Conservation (phyloP, 2,888 invertebrate genomes). For the Eilema depressum region DNA sequence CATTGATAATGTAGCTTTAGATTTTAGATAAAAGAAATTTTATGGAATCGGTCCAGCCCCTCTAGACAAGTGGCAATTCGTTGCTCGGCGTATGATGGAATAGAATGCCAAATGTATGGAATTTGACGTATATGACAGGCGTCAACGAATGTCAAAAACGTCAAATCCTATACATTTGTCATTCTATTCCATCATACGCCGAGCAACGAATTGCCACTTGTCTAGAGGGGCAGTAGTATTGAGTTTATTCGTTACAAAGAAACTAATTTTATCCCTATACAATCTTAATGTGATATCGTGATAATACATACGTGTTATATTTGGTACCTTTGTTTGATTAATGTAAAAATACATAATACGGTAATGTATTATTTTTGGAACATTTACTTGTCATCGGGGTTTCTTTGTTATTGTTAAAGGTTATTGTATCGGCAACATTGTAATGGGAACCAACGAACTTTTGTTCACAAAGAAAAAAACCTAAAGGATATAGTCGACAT, state of each 20-base stretch:
- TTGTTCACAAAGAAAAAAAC: neutral
- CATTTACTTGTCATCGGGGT: neutral
- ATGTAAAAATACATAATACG: neutral
- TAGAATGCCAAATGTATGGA: too few relatives aligned
- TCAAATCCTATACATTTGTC: too few relatives aligned
- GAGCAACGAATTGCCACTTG: too few relatives aligned
- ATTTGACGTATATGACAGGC: too few relatives aligned
- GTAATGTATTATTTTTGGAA: neutral
- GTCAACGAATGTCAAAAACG: too few relatives aligned
- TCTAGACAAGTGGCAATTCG: too few relatives aligned
- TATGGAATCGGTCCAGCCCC: neutral
- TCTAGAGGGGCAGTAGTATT: too few relatives aligned
- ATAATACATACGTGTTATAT: neutral
- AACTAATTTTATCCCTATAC: neutral
- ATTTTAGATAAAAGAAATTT: neutral
- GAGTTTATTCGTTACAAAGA: neutral
- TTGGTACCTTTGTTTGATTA: neutral
- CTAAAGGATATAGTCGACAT: neutral
- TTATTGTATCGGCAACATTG: conserved; percentile 7
- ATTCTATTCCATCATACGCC: too few relatives aligned
- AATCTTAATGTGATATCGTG: neutral
- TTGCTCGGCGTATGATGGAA: too few relatives aligned
- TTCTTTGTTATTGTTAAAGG: conserved; percentile 12
- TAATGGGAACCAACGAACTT: neutral
- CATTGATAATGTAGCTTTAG: neutral